Conservation (phyloP, 2,797 vertebrate species). For the Gouania willdenowi region DNA sequence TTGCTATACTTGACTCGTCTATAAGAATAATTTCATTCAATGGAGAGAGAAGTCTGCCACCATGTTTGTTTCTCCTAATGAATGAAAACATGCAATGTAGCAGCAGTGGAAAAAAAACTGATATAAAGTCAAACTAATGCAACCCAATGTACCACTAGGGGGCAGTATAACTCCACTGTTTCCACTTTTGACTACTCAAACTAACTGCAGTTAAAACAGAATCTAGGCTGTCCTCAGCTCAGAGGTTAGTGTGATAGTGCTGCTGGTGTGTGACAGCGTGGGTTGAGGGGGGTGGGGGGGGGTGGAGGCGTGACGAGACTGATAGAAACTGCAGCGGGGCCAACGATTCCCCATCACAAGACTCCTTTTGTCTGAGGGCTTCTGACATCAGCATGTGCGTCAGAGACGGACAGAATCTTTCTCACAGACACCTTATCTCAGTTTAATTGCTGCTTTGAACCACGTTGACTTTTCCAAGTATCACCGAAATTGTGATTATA, state of each 20-base stretch:
- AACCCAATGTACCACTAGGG: slow-evolving; percentile 22
- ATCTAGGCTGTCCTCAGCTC: slow-evolving; percentile 8
- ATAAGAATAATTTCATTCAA: too few species aligned
- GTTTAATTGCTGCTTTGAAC: slow-evolving; percentile 9
- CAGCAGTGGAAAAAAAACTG: too few species aligned
- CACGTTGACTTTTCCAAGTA: slow-evolving; percentile 18
- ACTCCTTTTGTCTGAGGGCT: slow-evolving; percentile 71
- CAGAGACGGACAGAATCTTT: slow-evolving; percentile 64
- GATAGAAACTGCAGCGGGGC: slow-evolving; percentile 51
- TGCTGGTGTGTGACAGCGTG: slow-evolving; percentile 26
- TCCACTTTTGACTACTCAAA: slow-evolving; percentile 8
- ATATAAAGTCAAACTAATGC: too few species aligned
- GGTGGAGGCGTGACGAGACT: neutral
- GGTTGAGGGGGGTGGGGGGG: slow-evolving; percentile 1
- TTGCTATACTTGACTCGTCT: too few species aligned
- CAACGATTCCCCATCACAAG: slow-evolving; percentile 73
- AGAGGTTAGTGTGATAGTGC: slow-evolving; percentile 24
- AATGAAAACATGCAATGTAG: too few species aligned
- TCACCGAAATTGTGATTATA: slow-evolving; percentile 3
- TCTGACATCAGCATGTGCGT: slow-evolving; percentile 82
- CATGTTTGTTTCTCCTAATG: too few species aligned
- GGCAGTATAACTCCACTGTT: slow-evolving; percentile 26
- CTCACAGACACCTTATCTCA: slow-evolving; percentile 42
- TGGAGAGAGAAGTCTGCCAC: too few species aligned
- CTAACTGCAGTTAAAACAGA: slow-evolving; percentile 2